Evolutionary conservation across 2,888 invertebrate genomes (phyloP).

Genomic region (Chorisops tibialis): DNA sequence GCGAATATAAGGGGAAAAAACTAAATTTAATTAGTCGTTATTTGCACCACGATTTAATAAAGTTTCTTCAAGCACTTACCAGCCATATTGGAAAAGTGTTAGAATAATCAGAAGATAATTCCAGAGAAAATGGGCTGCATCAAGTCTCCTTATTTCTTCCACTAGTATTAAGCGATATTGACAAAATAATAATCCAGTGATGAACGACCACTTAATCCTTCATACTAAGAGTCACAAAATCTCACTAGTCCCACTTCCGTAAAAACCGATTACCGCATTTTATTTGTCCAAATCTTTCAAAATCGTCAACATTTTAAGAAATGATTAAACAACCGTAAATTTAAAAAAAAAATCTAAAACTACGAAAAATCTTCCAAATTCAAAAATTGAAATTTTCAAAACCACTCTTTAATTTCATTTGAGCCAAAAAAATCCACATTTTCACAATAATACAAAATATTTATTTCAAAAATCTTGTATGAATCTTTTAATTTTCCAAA

Average conservation of each 20-base stretch:
- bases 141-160: too few species aligned
- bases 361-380: neutral
- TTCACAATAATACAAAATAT: neutral
- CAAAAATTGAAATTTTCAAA: neutral
- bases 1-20: too few species aligned
- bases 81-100: neutral
- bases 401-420: neutral
- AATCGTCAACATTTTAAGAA: too few species aligned
- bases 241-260: neutral
- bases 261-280: neutral
- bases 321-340: too few species aligned
- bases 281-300: neutral
- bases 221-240: too few species aligned
- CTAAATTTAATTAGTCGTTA: too few species aligned
- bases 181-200: neutral
- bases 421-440: constrained; percentile 1
- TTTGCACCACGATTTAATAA: neutral
- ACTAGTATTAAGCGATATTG: too few species aligned
- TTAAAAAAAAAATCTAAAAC: neutral
- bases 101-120: too few species aligned
- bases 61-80: neutral
- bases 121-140: too few species aligned
- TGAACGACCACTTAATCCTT: neutral
- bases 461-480: too few species aligned
- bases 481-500: too few species aligned